A percentile compares a stretch with the other conserved stretches of the same genome.
phyloP scores from a whole-genome alignment of 2,113 vertebrate species.

The Anthoscopus minutus region DNA sequence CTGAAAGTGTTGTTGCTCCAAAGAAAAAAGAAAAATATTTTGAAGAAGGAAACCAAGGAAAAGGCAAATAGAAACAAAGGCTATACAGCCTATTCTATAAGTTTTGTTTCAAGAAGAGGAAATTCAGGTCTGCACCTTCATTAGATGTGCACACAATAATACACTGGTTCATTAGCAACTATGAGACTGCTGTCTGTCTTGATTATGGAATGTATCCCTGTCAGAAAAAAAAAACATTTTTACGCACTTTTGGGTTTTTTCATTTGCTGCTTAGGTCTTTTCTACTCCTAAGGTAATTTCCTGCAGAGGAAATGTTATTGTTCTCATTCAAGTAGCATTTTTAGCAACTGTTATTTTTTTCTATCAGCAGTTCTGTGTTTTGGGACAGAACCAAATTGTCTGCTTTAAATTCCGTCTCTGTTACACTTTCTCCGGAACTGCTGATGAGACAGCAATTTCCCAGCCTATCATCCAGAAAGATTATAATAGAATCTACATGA shows the following conservation, averaged over 20 bases:
- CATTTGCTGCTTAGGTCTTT: background rate
- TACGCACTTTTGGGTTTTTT: background rate
- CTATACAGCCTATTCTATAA: background rate
- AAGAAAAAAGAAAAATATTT: background rate
- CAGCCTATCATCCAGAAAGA: constrained; percentile 13
- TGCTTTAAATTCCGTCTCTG: constrained; percentile 23
- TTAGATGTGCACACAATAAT: background rate
- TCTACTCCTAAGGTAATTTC: background rate
- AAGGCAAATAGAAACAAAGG: background rate
- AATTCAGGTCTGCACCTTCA: background rate
- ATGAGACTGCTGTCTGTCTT: background rate
- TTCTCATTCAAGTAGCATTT: constrained; percentile 6
- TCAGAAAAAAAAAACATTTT: background rate
- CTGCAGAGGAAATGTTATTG: background rate
- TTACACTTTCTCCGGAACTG: background rate
- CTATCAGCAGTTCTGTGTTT: constrained; percentile 15
- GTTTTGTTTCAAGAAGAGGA: background rate
- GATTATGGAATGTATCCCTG: background rate
- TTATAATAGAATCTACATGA: background rate
- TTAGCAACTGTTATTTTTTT: constrained; percentile 25
- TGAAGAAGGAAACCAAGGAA: background rate
- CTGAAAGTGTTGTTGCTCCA: background rate
- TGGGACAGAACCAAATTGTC: constrained; percentile 37
- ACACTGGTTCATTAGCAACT: background rate
- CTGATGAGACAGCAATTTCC: constrained; percentile 31